Evolutionary conservation across 2,797 vertebrate species (phyloP).

Genomic region (Schizopygopsis malacanthus): DNA sequence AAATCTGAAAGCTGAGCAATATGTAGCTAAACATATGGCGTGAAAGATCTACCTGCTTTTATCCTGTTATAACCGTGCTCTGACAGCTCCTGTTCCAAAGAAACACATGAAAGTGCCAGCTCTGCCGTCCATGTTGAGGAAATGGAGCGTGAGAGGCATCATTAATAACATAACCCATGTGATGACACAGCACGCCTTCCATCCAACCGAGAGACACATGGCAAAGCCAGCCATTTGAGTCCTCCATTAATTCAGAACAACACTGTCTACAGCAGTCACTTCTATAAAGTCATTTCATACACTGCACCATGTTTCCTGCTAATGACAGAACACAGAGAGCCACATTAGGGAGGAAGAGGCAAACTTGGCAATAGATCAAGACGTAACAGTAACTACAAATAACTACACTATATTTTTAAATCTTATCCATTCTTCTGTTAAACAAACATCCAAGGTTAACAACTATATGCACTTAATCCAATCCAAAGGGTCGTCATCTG

Average conservation of each 20-base stretch:
- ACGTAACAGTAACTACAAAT: slow-evolving; percentile 14
- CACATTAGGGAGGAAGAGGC: slow-evolving; percentile 24
- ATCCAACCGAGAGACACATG: slow-evolving; percentile 60
- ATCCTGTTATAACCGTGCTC: neutral
- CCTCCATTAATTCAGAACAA: slow-evolving; percentile 43
- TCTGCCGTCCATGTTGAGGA: slow-evolving; percentile 55
- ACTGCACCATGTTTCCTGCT: slow-evolving; percentile 16
- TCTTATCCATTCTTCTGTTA: neutral
- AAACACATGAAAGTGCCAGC: neutral
- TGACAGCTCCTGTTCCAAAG: slow-evolving; percentile 33
- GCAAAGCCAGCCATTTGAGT: slow-evolving; percentile 38
- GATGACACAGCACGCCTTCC: slow-evolving; percentile 61
- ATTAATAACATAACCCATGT: slow-evolving; percentile 69
- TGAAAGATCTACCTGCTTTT: slow-evolving; percentile 29
- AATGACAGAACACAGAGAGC: slow-evolving; percentile 17
- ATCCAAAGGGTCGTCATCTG: neutral
- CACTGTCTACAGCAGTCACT: slow-evolving; percentile 26
- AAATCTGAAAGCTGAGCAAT: slow-evolving; percentile 5
- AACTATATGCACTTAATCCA: neutral
- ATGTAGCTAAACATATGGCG: slow-evolving; percentile 2
- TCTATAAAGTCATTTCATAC: slow-evolving; percentile 23
- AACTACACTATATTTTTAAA: neutral
- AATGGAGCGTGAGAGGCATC: slow-evolving; percentile 74
- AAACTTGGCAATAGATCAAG: slow-evolving; percentile 5
- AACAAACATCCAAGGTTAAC: slow-evolving; percentile 13